phyloP scores from a whole-genome alignment of 2,797 vertebrate species.

The Diplodus puntazzo region DNA sequence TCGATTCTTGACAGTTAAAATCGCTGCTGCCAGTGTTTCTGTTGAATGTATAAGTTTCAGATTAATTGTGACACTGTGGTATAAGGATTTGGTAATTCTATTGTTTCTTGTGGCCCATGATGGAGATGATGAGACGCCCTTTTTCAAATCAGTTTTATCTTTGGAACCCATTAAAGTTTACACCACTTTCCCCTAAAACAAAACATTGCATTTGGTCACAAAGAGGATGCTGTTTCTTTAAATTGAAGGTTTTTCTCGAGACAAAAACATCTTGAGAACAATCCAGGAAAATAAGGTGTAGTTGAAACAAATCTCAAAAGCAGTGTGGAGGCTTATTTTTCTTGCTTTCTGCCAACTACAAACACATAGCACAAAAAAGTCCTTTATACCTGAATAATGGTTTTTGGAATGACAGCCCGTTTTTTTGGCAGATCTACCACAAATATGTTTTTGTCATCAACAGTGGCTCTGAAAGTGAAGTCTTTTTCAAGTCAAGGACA shows the following conservation, averaged over 20 bases:
- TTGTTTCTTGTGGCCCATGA: neutral
- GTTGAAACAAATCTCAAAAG: neutral
- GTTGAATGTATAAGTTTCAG: neutral
- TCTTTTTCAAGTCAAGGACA: neutral
- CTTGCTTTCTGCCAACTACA: neutral
- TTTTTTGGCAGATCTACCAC: neutral
- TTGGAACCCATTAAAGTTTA: too few species aligned
- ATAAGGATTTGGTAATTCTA: neutral
- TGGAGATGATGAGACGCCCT: neutral
- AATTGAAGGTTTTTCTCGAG: neutral
- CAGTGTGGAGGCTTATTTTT: neutral
- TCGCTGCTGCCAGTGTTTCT: neutral
- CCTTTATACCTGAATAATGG: neutral
- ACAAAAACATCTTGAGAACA: conserved; percentile 1
- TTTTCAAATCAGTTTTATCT: neutral
- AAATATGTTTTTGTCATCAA: neutral
- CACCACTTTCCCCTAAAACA: neutral
- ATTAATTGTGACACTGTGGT: neutral
- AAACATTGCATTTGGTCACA: neutral
- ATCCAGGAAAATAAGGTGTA: neutral
- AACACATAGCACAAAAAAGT: neutral
- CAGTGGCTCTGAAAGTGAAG: too few species aligned
- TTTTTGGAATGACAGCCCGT: neutral
- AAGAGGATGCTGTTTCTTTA: neutral
- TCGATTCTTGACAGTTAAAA: neutral